Evolutionary conservation across 2,888 invertebrate genomes (phyloP), one percentile per base, ranked within the genome.

Genomic region (Dasysyrphus albostriatus): DNA sequence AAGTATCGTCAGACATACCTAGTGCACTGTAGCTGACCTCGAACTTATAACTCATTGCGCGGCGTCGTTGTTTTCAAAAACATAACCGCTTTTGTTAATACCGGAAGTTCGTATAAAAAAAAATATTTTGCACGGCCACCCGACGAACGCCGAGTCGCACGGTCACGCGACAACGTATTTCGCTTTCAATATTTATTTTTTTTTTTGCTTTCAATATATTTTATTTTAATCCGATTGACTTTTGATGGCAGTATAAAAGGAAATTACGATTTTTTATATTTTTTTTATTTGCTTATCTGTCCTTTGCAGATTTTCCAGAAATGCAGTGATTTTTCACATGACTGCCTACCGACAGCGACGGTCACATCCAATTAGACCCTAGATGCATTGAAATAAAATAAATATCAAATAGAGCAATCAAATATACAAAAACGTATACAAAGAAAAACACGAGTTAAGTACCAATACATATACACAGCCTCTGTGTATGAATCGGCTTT

Each of bases 1-100:
- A 90, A 81, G 92, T 91, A 90, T 93, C 93, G 91, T 93, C 93
- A 87, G 93, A 92, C 93, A 93, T 93, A 89, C 91, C 92, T 90
- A 93, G 90, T 85, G 93, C 92, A 89, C 92, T 92, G 85, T 93
- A 93, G 89, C 91, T 93, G 59, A 92, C 93, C 90, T 92, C 90
- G 89, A 92, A 92, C 88, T 91, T 92, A 59, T 92, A 90, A 90
- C 91, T 93, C 93, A 93, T 93, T 89, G 89, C 90, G 89, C 65
- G 32, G 47, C 65, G 32, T 32, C 44, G 37, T 75, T 87, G 12
- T 51, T 24, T 59, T 58, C 14, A 51, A 59, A 81, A 51, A 54
- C 84, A 84, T 81, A 76, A 77, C 82, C 69, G 54, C 79, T 61
- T 14, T 47, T 49, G 39, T 0, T 10, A 24, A 24, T 24, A 34